Evolutionary conservation across 1,140 invertebrate species (phyloP).

Genomic region (Rhopalosiphum padi): DNA sequence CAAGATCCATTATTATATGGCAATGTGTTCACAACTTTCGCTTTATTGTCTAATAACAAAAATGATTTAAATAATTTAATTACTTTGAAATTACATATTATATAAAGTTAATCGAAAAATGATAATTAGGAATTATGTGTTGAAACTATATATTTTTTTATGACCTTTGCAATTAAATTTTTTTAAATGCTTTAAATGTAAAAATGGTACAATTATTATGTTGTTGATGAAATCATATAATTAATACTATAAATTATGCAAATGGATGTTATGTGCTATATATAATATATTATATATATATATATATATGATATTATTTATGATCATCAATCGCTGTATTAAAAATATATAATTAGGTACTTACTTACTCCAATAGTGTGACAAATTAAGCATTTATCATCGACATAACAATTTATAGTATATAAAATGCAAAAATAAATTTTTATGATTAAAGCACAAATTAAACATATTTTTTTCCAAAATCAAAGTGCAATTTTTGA

Average conservation of each 20-base stretch:
- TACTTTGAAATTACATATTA: background rate
- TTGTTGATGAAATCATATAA: background rate
- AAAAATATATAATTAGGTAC: background rate
- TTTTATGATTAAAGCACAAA: background rate
- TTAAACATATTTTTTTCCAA: background rate
- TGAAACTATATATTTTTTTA: background rate
- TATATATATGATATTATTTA: background rate
- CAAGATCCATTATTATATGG: background rate
- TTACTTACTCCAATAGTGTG: background rate
- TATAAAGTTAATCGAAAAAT: background rate
- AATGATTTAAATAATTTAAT: background rate
- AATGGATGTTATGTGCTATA: background rate
- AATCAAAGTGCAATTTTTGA: background rate
- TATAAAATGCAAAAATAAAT: background rate
- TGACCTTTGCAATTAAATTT: background rate
- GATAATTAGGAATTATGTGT: background rate
- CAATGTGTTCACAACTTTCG: background rate
- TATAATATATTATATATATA: too few species aligned
- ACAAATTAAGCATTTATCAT: background rate
- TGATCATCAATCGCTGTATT: background rate
- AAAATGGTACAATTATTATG: background rate
- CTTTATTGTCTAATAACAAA: background rate
- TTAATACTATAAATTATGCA: background rate
- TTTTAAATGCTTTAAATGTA: background rate
- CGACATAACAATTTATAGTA: background rate